Conservation (phyloP, 1,140 invertebrate genomes). For the Cyphomyrmex costatus region DNA sequence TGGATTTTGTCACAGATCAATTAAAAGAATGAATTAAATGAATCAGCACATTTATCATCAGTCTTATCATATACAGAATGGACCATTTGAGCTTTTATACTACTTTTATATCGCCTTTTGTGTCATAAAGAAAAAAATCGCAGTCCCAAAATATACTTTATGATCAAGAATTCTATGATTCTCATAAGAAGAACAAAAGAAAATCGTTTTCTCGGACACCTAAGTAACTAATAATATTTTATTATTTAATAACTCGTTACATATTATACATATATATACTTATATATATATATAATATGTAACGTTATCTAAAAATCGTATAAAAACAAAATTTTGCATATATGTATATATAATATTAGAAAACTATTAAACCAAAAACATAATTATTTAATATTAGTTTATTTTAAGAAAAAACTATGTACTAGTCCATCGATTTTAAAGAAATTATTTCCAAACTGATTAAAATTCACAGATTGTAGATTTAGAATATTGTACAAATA, state of each 20-base stretch:
- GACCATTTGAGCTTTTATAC: constrained; percentile 20
- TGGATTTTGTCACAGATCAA: constrained; percentile 7
- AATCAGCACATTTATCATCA: constrained; percentile 36
- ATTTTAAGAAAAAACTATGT: not conserved
- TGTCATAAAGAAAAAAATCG: constrained; percentile 4
- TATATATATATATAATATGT: no score
- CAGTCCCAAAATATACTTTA: not conserved
- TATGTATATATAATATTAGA: no score
- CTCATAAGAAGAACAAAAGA: not conserved
- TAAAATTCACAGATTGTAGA: not conserved
- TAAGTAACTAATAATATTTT: not conserved
- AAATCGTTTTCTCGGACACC: not conserved
- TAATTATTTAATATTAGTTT: no score
- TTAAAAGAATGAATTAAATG: not conserved
- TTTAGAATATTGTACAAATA: not conserved
- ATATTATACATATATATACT: no score
- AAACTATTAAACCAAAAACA: constrained; percentile 1
- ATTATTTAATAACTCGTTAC: not conserved
- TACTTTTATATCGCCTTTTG: constrained; percentile 26
- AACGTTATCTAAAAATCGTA: no score
- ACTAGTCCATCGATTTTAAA: not conserved
- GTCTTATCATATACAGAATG: constrained; percentile 16
- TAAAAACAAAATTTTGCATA: no score
- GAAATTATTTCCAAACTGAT: not conserved
- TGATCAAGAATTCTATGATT: not conserved